Conservation (phyloP, 2,113 vertebrate genomes). For the Plestiodon gilberti region DNA sequence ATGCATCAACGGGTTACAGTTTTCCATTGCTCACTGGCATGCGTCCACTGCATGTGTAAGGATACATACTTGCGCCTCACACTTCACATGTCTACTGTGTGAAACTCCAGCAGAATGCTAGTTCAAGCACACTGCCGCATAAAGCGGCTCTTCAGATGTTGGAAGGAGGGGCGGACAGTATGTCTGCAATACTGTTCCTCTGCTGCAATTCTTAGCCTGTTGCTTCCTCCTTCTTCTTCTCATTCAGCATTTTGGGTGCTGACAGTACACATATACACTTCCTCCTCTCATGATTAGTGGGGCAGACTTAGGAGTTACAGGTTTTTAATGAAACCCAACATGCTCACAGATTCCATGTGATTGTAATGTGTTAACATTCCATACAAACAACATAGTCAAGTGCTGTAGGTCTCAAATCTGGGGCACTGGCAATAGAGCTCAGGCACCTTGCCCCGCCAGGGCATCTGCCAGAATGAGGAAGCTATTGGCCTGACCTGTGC, state of each 20-base stretch:
- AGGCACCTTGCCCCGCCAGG: too few species aligned
- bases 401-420: too few species aligned
- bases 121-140: neutral
- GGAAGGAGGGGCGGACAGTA: neutral
- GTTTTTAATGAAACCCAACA: neutral
- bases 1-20: neutral
- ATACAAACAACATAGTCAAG: too few species aligned
- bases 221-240: neutral
- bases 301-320: neutral
- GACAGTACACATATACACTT: neutral
- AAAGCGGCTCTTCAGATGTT: neutral
- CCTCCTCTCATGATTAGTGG: neutral
- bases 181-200: neutral
- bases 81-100: neutral
- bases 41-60: neutral
- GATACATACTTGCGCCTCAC: neutral
- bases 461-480: too few species aligned
- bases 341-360: too few species aligned
- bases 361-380: too few species aligned
- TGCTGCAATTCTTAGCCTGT: neutral
- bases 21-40: neutral
- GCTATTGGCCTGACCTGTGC: too few species aligned
- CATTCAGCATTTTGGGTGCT: neutral
- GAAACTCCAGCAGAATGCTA: neutral
- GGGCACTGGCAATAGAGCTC: too few species aligned